Evolutionary conservation across 2,888 invertebrate species (phyloP).

Genomic region (Apeira syringaria): DNA sequence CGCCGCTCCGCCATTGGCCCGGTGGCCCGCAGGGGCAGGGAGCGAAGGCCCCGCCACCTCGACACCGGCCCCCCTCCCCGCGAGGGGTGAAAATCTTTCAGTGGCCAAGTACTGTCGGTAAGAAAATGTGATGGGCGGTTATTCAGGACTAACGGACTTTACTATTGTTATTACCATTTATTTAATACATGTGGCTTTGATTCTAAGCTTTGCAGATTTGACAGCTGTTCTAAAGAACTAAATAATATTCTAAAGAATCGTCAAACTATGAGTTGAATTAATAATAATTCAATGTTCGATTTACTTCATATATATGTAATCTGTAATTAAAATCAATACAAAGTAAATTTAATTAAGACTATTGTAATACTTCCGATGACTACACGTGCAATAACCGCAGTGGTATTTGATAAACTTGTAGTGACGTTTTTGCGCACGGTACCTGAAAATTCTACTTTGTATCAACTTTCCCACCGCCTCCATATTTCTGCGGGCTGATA

Average conservation of each 20-base stretch:
- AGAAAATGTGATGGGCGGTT: constrained; percentile 51
- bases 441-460: constrained; percentile 77
- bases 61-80: constrained; percentile 60
- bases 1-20: constrained; percentile 81
- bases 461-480: constrained; percentile 75
- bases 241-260: too few species aligned
- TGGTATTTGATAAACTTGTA: too few species aligned
- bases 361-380: too few species aligned
- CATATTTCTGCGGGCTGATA: constrained; percentile 71
- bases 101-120: constrained; percentile 69
- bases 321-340: too few species aligned
- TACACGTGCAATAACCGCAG: too few species aligned
- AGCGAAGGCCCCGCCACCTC: constrained; percentile 82
- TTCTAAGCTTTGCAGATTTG: too few species aligned
- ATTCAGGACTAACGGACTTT: constrained; percentile 4
- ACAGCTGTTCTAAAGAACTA: too few species aligned
- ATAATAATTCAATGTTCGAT: too few species aligned
- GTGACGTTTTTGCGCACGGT: constrained; percentile 50
- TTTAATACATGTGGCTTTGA: too few species aligned
- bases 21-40: constrained; percentile 80
- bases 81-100: constrained; percentile 76
- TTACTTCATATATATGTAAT: too few species aligned
- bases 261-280: too few species aligned
- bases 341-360: too few species aligned
- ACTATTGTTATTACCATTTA: constrained; percentile 4